Percentiles rank a stretch among this genome's conserved stretches.
These are phyloP conservation scores for Triops cancriformis DNA, from an alignment of 1,140 invertebrate species.

Conservation along the genomic window DNA sequence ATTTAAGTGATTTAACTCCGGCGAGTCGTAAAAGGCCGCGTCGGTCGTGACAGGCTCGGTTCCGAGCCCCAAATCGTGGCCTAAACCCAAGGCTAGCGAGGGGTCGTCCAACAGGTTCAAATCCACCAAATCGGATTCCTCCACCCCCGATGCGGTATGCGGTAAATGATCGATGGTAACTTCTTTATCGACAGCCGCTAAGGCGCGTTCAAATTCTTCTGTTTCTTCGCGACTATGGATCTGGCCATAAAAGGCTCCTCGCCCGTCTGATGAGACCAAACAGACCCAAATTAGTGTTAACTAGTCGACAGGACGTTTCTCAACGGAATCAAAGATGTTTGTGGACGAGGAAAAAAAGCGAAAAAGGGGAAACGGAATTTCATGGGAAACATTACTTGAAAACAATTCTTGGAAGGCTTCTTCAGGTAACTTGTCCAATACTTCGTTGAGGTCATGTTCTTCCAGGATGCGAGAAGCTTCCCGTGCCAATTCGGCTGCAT, in stretches of 20 bases:
- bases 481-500: conserved; percentile 23
- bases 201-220: conserved; percentile 69
- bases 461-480: conserved; percentile 46
- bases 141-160: conserved; percentile 33
- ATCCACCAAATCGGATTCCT: conserved; percentile 21
- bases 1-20: conserved; percentile 15
- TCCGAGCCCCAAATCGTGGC: conserved; percentile 26
- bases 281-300: not conserved
- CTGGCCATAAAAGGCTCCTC: not conserved
- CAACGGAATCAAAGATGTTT: not conserved
- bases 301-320: too few relatives aligned
- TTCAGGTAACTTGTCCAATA: conserved; percentile 77
- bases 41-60: conserved; percentile 7
- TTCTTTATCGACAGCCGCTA: conserved; percentile 69
- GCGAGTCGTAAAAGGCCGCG: not conserved
- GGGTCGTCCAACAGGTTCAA: conserved; percentile 31
- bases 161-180: conserved; percentile 52
- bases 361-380: not conserved
- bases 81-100: conserved; percentile 28
- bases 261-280: not conserved
- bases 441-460: conserved; percentile 79
- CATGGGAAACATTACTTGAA: conserved; percentile 47
- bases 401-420: conserved; percentile 88
- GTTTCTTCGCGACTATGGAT: conserved; percentile 55
- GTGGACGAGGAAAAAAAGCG: not conserved